phyloP scores from a whole-genome alignment of 2,113 vertebrate species.

The human region DNA sequence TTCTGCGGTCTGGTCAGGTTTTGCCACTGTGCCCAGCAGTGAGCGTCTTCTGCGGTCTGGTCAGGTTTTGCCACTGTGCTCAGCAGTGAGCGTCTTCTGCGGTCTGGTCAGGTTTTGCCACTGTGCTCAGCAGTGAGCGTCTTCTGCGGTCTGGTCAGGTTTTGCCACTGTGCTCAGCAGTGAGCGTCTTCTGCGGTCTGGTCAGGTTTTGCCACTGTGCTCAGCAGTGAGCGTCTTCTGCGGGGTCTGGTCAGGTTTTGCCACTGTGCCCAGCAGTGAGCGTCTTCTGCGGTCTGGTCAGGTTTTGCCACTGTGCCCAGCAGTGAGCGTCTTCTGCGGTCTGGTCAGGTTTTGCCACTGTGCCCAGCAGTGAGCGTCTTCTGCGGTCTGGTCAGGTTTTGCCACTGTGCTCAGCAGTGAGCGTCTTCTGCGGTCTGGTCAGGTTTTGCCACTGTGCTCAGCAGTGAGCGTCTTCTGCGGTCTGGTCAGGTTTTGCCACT shows the following conservation, averaged over 20 bases:
- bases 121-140: no score
- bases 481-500: neutral
- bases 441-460: neutral
- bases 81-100: neutral
- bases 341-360: neutral
- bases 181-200: neutral
- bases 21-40: no score
- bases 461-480: rapidly evolving
- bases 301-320: neutral
- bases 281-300: neutral
- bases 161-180: no score
- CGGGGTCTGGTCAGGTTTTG: neutral
- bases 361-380: neutral
- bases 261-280: no score
- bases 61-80: neutral
- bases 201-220: neutral
- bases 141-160: neutral
- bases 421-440: neutral
- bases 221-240: neutral
- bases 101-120: neutral
- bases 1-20: neutral
- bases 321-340: rapidly evolving
- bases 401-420: no score
- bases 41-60: neutral
- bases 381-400: neutral